phyloP scores from a whole-genome alignment of 53 echinoderm and acorn worm genomes.

The Echinarachnius parma region DNA sequence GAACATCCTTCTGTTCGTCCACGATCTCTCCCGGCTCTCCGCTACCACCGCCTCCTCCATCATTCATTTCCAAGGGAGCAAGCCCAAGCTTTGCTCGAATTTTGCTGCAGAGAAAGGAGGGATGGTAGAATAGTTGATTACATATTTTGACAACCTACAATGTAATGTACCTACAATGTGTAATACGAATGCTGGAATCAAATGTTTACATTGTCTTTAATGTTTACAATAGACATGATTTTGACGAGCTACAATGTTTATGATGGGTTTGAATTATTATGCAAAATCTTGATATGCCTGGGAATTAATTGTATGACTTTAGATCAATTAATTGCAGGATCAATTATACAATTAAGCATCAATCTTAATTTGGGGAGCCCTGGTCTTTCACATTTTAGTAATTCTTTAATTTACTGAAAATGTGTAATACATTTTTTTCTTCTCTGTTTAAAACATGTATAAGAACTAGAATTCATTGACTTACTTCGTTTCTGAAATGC shows the following conservation, averaged over 20 bases:
- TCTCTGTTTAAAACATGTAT: background rate
- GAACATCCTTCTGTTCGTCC: constrained; percentile 79
- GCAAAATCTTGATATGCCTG: background rate
- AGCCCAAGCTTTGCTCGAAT: constrained; percentile 92
- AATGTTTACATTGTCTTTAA: too few species aligned
- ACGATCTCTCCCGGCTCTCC: constrained; percentile 46
- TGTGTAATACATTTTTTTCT: background rate
- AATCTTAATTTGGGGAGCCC: too few species aligned
- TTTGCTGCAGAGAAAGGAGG: constrained; percentile 60
- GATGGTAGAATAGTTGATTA: background rate
- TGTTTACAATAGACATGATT: too few species aligned
- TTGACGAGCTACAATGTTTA: too few species aligned
- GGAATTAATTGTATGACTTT: too few species aligned
- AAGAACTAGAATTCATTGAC: constrained; percentile 17
- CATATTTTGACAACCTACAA: background rate
- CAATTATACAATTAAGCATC: too few species aligned
- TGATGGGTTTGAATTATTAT: too few species aligned
- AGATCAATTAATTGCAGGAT: too few species aligned
- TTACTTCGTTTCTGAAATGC: constrained; percentile 93
- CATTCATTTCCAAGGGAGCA: constrained; percentile 64
- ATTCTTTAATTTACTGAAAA: too few species aligned
- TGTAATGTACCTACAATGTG: too few species aligned
- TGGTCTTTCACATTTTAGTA: too few species aligned
- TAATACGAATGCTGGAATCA: too few species aligned
- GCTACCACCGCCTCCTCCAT: constrained; percentile 36